phyloP scores from a whole-genome alignment of 1,140 invertebrate genomes.

The Drosophila simulans region DNA sequence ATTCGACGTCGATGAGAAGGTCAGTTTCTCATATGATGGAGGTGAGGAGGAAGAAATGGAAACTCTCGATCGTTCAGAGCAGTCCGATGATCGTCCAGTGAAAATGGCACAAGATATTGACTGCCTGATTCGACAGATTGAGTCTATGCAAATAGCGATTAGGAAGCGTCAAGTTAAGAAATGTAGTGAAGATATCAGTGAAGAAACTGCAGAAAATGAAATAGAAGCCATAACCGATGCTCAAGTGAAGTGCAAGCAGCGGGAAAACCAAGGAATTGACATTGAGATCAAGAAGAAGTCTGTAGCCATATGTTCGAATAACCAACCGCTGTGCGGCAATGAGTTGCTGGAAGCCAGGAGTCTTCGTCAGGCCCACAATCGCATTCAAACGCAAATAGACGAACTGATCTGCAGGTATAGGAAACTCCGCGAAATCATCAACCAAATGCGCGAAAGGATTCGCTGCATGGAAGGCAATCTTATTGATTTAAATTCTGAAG shows the following conservation, averaged over 20 bases:
- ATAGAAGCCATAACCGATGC: background rate
- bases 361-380: slow-evolving; percentile 38
- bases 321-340: slow-evolving; percentile 3
- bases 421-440: background rate
- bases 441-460: background rate
- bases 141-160: slow-evolving; percentile 49
- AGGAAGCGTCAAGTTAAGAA: slow-evolving; percentile 2
- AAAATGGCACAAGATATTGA: slow-evolving; percentile 28
- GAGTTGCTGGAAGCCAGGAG: slow-evolving; percentile 28
- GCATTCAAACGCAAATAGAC: slow-evolving; percentile 42
- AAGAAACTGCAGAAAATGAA: background rate
- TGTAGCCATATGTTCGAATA: background rate
- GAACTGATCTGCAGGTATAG: slow-evolving; percentile 40
- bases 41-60: slow-evolving; percentile 39
- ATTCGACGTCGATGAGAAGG: slow-evolving; percentile 48
- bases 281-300: background rate
- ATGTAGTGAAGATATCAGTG: background rate
- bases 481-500: background rate
- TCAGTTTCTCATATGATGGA: slow-evolving; percentile 41
- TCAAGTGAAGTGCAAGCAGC: background rate
- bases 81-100: slow-evolving; percentile 23
- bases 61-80: slow-evolving; percentile 1
- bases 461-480: slow-evolving; percentile 11
- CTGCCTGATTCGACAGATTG: slow-evolving; percentile 51
- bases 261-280: background rate